Base-by-base conservation (phyloP, 2,888 invertebrate species). In the Epirrhoe tristata region DNA sequence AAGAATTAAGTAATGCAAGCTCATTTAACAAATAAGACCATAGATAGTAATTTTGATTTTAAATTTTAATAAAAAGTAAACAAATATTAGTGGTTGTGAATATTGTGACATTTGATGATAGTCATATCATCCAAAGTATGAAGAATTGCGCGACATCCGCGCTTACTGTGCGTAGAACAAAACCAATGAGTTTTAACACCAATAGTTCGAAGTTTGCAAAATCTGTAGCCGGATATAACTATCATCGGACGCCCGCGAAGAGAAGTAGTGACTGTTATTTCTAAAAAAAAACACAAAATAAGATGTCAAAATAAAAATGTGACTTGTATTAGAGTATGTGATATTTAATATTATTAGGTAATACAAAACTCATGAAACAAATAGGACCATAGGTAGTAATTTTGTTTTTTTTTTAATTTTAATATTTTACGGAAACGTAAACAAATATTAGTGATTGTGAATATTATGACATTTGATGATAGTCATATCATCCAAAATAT, bases 141-240 rank as follows among this genome's bases (percentile, higher is more conserved):
- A 1, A 75, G 48, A 0, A 71, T 17, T 0, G 80, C 80, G 2
- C 65, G 74, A 24, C 81, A 82, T 1, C 80, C 76, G 1, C 0
- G 24, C 8, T 32, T 58, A 61, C 31, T n/a, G n/a, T 62, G 65
- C 73, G 67, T 69, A 1, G 69, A 36, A 51, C 75, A 76, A 8
- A 24, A 39, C 75, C 74, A 76, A 6, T 70, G 59, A 4, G 34
- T 56, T 39, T 55, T 67, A 4, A 31, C n/a, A 1, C 63, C 6
- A 12, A 6, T 6, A 6, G 5, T 48, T 16, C 48, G 5, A 48
- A 6, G 7, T 16, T 16, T 48, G 16, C 16, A 48, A 6, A 48
- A 48, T 48, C 48, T 14, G 7, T 16, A 48, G 0, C 16, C 48
- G 0, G 48, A 5, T 1, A 48, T 5, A 0, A 48, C 2, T 6